phyloP scores from a whole-genome alignment of 2,797 vertebrate genomes.

The Liasis olivaceus region DNA sequence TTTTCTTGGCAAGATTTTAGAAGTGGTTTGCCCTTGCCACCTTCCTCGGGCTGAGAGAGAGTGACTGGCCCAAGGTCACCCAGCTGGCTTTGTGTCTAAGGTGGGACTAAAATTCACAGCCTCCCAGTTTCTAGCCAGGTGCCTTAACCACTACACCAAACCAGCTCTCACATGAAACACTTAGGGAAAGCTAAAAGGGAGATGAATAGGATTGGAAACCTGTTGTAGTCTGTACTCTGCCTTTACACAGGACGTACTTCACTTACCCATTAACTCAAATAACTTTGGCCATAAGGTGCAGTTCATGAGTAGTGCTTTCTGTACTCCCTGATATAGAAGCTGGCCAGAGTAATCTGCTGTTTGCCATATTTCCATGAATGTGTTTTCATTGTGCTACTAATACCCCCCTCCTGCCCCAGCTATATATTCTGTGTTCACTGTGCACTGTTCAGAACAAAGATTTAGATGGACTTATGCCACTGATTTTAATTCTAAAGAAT shows the following conservation, averaged over 20 bases:
- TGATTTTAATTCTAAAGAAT: neutral
- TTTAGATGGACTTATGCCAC: neutral
- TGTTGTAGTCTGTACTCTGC: neutral
- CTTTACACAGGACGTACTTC: neutral
- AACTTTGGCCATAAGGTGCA: neutral
- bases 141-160: no score
- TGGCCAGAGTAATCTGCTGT: neutral
- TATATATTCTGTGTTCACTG: slow-evolving; percentile 23
- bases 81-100: no score
- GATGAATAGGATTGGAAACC: neutral
- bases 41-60: no score
- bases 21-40: no score
- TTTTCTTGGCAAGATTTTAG: no score
- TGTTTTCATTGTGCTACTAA: neutral
- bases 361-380: neutral
- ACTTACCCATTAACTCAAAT: neutral
- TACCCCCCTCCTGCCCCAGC: neutral
- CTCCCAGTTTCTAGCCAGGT: no score
- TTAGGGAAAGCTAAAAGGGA: slow-evolving; percentile 21
- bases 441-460: neutral
- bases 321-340: neutral
- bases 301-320: neutral
- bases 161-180: neutral
- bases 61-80: no score
- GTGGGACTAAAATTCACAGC: no score